Base-by-base conservation (phyloP, 2,113 vertebrate species). In the Coptodon rendalli region DNA sequence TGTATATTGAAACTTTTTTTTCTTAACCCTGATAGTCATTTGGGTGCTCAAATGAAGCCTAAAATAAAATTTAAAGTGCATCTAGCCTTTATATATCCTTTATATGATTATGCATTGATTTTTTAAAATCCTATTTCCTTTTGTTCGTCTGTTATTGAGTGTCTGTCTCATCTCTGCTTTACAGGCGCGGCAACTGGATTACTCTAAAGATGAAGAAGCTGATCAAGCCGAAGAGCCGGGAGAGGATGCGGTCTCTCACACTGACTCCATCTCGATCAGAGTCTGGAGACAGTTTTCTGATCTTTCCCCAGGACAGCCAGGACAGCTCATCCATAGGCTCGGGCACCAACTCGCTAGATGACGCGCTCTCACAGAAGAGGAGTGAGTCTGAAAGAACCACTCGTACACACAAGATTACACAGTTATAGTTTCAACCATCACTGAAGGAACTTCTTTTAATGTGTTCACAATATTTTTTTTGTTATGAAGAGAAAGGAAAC, bases 171-270 rank as follows among this genome's bases (percentile, higher is more conserved):
- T 48, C 9, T n/a, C 12, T 81, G 40, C 6, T 34, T 40, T 53
- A 13, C 91, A 99, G 99, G 91, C 98, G 98, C 83, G 98, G 98
- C 78, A 99, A 99, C 96, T 99, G 99, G 99, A 99, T 99, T 96
- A 97, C 98, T 16, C 94, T 98, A 93, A 99, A 99, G 96, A 99
- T 99, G 99, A 98, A 92, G 94, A 99, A 99, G 93, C 92, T 99
- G 93, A 99, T 99, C 91, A 99, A 98, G 89, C 98, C 98, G 2
- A 99, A 98, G 96, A 98, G 97, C 90, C 96, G 98, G 0, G 98
- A 99, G 88, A 97, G 98, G 76, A 97, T 98, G 94, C 98, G 98
- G 68, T 99, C 98, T 1, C 94, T 98, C 88, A 97, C 97, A 2
- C 94, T 98, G 85, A 97, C 98, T 0, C 98, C 98, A 6, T 97